Percentiles rank a stretch among this genome's conserved stretches.
Evolutionary conservation across 2,797 vertebrate species (phyloP).

Genomic region (Phalloptychus januarius): DNA sequence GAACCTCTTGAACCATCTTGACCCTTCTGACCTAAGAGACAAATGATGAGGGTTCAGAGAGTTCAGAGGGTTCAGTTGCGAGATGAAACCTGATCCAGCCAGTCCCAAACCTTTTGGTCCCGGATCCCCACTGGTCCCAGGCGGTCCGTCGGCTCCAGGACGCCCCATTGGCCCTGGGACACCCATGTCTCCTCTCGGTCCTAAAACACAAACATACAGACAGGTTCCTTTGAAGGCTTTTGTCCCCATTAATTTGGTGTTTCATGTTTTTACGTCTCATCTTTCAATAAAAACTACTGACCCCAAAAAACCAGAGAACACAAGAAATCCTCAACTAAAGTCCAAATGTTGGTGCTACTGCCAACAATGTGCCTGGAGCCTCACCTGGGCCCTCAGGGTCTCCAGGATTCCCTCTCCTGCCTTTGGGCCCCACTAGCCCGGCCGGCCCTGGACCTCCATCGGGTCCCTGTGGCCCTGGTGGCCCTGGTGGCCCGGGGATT

Average conservation of each 20-base stretch:
- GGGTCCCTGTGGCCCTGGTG: conserved; percentile 63
- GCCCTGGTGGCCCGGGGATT: conserved; percentile 58
- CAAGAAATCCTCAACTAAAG: background rate
- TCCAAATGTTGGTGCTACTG: background rate
- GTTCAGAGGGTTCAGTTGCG: too few relatives aligned
- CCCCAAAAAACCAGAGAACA: background rate
- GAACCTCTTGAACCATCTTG: conserved; percentile 47
- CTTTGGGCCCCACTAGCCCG: conserved; percentile 61
- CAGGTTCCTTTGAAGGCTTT: background rate
- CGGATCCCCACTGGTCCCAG: conserved; percentile 57
- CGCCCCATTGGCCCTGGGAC: conserved; percentile 49
- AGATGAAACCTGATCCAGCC: background rate
- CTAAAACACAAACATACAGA: conserved; percentile 37
- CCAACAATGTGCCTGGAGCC: background rate
- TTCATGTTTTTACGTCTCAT: background rate
- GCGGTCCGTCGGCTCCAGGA: conserved; percentile 57
- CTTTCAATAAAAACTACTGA: background rate
- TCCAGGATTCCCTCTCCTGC: conserved; percentile 58
- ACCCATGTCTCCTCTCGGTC: conserved; percentile 56
- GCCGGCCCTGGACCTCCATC: conserved; percentile 55
- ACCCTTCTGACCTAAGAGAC: conserved; percentile 51
- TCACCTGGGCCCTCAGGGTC: conserved; percentile 64
- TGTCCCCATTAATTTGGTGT: background rate
- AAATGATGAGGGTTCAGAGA: conserved; percentile 9
- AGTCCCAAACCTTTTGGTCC: conserved; percentile 69